Evolutionary conservation across 2,797 vertebrate genomes (phyloP).

Genomic region (Dromococcyx pavoninus): DNA sequence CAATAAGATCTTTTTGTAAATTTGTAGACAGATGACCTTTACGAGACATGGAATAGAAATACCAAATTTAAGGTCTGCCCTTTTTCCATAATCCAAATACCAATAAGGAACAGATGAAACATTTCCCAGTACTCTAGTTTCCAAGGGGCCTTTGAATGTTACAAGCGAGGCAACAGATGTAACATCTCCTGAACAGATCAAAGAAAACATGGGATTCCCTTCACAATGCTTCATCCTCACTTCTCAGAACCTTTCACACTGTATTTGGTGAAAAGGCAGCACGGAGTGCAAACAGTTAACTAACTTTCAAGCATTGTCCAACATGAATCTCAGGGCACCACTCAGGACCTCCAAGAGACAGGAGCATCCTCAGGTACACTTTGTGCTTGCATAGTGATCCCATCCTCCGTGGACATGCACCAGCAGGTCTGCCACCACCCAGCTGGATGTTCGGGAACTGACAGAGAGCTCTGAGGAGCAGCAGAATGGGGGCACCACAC

Average conservation of each 20-base stretch:
- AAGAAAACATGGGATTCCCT: not conserved
- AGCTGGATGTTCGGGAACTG: not conserved
- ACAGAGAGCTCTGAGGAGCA: not conserved
- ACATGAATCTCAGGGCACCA: not conserved
- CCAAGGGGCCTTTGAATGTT: not conserved
- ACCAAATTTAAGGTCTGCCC: not conserved
- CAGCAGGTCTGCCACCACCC: not conserved
- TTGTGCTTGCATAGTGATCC: not conserved
- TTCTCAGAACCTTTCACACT: not conserved
- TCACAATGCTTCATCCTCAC: not conserved
- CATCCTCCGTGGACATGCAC: not conserved
- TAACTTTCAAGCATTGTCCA: not conserved
- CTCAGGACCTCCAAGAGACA: not conserved
- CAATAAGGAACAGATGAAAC: not conserved
- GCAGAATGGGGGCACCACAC: not conserved
- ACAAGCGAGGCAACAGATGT: not conserved
- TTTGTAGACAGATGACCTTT: not conserved
- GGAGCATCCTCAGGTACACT: not conserved
- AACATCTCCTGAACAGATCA: not conserved
- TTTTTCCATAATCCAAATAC: slow-evolving; percentile 15
- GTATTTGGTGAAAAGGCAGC: rapidly evolving
- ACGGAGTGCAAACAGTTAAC: rapidly evolving
- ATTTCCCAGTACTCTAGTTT: not conserved
- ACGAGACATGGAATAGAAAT: not conserved
- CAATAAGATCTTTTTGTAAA: not conserved